A percentile compares a stretch with the other conserved stretches of the same genome.
Evolutionary conservation across 2,888 invertebrate species (phyloP).

Genomic region (Branchipolynoe longqiensis): DNA sequence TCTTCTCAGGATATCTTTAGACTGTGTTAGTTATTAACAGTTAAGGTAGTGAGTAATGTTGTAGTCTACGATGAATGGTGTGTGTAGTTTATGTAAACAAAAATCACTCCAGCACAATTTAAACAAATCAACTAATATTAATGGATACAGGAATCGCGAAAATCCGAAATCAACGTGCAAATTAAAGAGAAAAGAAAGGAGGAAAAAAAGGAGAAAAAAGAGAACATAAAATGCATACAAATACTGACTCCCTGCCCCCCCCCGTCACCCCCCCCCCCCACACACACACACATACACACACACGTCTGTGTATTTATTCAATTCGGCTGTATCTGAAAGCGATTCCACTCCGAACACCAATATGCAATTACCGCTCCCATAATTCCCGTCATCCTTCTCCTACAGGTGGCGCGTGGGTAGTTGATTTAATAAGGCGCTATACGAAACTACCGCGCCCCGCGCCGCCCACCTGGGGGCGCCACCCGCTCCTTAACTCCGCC

Average conservation of each 20-base stretch:
- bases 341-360: conserved; percentile 5
- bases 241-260: not conserved
- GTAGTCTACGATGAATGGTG: too few species aligned
- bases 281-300: not conserved
- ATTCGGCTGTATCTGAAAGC: not conserved
- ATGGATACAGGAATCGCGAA: too few species aligned
- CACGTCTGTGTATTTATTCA: conserved; percentile 13
- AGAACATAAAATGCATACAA: not conserved
- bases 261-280: not conserved
- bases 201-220: not conserved
- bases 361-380: too few species aligned
- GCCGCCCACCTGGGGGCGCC: not conserved
- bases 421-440: conserved; percentile 12
- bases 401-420: too few species aligned
- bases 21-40: too few species aligned
- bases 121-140: conserved; percentile 1
- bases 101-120: too few species aligned
- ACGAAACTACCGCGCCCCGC: not conserved
- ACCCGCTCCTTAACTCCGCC: conserved; percentile 8
- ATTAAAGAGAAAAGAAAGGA: not conserved
- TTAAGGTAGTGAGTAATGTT: too few species aligned
- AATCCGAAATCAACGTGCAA: not conserved
- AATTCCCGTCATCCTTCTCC: too few species aligned
- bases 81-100: too few species aligned
- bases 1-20: too few species aligned